These are phyloP conservation scores for Paedocypris micromegethes DNA, from an alignment of 2,797 vertebrate species.

Conservation along the genomic window DNA sequence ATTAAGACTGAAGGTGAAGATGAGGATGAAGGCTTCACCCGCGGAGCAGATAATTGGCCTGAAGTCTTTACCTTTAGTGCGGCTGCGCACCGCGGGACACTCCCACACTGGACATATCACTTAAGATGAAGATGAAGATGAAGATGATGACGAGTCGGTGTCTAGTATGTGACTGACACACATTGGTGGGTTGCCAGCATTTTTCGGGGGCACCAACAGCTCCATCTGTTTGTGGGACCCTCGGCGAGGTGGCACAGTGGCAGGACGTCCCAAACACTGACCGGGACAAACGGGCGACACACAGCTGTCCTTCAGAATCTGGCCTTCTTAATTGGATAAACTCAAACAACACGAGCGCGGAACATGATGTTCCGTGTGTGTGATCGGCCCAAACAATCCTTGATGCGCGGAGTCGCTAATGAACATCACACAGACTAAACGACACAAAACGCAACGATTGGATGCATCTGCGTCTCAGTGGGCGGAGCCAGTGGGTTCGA, in stretches of 20 bases:
- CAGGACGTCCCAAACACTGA: slow-evolving; percentile 41
- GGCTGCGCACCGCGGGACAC: neutral
- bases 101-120: neutral
- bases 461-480: too few relatives aligned
- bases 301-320: slow-evolving; percentile 68
- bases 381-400: neutral
- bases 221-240: slow-evolving; percentile 71
- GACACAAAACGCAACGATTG: neutral
- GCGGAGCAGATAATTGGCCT: slow-evolving; percentile 1
- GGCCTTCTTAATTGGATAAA: slow-evolving; percentile 68
- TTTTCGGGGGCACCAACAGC: slow-evolving; percentile 65
- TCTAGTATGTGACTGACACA: slow-evolving; percentile 38
- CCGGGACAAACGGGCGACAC: slow-evolving; percentile 45
- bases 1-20: neutral
- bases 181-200: slow-evolving; percentile 51
- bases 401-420: neutral
- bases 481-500: too few relatives aligned
- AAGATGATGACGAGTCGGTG: neutral
- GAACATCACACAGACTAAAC: neutral
- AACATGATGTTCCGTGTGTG: neutral
- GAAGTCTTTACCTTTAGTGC: neutral
- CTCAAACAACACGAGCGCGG: slow-evolving; percentile 34
- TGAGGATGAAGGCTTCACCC: slow-evolving; percentile 3
- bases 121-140: neutral
- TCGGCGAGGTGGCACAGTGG: slow-evolving; percentile 61